phyloP scores from a whole-genome alignment of 2,888 invertebrate genomes.

The Apodemia duryi region DNA sequence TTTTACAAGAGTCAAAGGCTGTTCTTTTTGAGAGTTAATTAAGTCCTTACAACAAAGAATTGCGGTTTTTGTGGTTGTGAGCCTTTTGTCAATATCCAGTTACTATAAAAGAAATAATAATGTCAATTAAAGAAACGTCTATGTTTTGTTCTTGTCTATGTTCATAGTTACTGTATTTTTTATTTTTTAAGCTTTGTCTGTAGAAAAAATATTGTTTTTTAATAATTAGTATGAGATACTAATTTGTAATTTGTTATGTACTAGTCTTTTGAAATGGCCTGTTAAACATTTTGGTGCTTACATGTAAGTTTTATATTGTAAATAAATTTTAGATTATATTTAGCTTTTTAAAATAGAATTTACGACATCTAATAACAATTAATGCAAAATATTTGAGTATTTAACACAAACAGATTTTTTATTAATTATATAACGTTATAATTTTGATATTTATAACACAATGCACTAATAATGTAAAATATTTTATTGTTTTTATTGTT shows the following conservation, averaged over 20 bases:
- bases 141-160: neutral
- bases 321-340: neutral
- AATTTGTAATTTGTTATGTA: conserved; percentile 6
- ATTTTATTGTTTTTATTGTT: neutral
- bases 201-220: conserved; percentile 13
- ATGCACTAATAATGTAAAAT: neutral
- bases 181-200: neutral
- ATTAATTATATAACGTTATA: too few species aligned
- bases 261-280: conserved; percentile 5
- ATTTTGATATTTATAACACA: neutral
- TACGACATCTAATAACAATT: neutral
- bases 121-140: neutral
- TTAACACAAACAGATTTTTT: neutral
- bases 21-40: too few species aligned
- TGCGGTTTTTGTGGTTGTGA: too few species aligned
- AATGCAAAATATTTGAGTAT: neutral
- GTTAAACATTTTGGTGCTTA: conserved; percentile 14
- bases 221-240: conserved; percentile 7
- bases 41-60: too few species aligned
- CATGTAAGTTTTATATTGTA: neutral
- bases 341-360: neutral
- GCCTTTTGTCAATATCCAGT: too few species aligned
- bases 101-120: too few species aligned
- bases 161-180: neutral
- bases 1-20: too few species aligned